These are phyloP conservation scores for Dynastes hyllus DNA, from an alignment of 2,888 invertebrate genomes.

Conservation along the genomic window DNA sequence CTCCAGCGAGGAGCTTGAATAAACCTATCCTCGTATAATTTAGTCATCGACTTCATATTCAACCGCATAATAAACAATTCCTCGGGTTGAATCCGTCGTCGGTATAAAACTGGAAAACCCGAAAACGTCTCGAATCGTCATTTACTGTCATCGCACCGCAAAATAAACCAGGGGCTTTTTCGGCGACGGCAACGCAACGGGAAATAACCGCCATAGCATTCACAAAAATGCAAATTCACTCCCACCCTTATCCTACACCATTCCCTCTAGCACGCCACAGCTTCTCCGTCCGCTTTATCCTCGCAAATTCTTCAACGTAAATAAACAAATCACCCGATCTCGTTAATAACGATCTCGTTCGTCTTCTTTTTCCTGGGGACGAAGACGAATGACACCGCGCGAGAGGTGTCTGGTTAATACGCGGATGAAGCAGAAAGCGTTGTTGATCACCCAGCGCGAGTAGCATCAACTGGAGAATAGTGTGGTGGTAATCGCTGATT, in stretches of 20 bases:
- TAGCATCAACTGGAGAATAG: neutral
- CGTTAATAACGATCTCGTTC: conserved; percentile 19
- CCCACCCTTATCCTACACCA: neutral
- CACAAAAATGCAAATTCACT: conserved; percentile 27
- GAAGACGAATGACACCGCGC: conserved; percentile 22
- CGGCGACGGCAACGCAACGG: conserved; percentile 1
- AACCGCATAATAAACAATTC: conserved; percentile 16
- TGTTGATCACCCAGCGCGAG: conserved; percentile 17
- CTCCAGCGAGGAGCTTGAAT: too few species aligned
- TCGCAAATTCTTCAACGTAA: conserved; percentile 4
- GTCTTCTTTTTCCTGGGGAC: conserved; percentile 20
- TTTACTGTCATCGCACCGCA: conserved; percentile 13
- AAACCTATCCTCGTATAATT: neutral
- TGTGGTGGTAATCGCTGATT: conserved; percentile 13
- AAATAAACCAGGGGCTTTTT: conserved; percentile 20
- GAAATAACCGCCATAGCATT: neutral
- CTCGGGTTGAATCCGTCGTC: neutral
- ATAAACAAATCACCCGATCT: conserved; percentile 30
- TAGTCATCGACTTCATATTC: conserved; percentile 18
- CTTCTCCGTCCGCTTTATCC: neutral
- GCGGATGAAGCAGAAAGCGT: neutral
- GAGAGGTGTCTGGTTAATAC: neutral
- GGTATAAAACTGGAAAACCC: neutral
- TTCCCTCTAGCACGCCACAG: neutral
- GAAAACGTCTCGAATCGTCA: conserved; percentile 6